phyloP scores from a whole-genome alignment of 2,113 vertebrate genomes.

The Mesoclemmys tuberculata region DNA sequence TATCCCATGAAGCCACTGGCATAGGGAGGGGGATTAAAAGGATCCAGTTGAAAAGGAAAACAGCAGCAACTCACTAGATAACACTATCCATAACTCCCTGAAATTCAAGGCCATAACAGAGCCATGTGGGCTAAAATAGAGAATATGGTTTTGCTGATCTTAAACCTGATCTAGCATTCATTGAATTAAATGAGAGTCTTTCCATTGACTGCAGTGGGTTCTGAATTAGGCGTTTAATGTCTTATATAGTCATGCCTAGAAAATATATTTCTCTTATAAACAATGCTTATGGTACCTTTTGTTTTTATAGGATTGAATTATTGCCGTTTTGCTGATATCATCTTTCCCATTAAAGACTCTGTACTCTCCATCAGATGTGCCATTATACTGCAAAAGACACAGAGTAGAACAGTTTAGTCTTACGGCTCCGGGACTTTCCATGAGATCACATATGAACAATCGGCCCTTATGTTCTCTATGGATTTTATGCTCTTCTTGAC shows the following conservation, averaged over 20 bases:
- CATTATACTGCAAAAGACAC: slow-evolving; percentile 87
- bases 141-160: neutral
- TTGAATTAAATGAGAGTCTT: neutral
- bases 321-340: slow-evolving; percentile 83
- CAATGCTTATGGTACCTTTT: slow-evolving; percentile 73
- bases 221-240: neutral
- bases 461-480: neutral
- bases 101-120: neutral
- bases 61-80: neutral
- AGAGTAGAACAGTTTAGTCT: slow-evolving; percentile 25
- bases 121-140: neutral
- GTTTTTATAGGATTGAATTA: slow-evolving; percentile 86
- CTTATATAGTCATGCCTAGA: neutral
- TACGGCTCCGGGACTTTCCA: neutral
- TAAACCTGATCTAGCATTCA: neutral
- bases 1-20: neutral
- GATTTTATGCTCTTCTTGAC: neutral
- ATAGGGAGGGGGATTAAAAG: neutral
- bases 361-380: slow-evolving; percentile 87
- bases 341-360: slow-evolving; percentile 86
- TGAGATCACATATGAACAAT: neutral
- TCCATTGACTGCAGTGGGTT: neutral
- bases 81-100: neutral
- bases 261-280: neutral
- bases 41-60: neutral